Conservation (phyloP, 2,888 invertebrate genomes). For the Drosophila borborema region DNA sequence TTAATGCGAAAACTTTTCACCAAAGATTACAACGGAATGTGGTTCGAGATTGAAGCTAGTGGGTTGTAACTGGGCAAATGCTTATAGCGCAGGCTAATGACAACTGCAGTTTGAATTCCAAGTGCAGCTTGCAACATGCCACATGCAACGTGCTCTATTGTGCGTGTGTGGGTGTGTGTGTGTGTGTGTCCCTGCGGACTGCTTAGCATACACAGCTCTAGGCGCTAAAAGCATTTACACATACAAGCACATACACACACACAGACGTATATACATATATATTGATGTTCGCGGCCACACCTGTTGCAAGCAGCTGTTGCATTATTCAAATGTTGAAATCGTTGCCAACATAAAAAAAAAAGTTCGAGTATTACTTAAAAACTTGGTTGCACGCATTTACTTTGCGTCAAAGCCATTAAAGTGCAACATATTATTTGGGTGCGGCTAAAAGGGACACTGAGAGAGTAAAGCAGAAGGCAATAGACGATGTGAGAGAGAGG, state of each 20-base stretch:
- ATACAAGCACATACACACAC: constrained; percentile 10
- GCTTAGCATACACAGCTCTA: constrained; percentile 64
- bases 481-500: not conserved
- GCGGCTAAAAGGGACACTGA: no score
- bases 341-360: constrained; percentile 11
- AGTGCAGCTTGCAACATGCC: constrained; percentile 31
- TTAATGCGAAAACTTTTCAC: constrained; percentile 71
- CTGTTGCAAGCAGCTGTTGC: constrained; percentile 63
- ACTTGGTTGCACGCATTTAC: constrained; percentile 11
- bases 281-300: constrained; percentile 42
- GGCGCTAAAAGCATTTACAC: constrained; percentile 70
- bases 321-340: constrained; percentile 67
- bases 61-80: constrained; percentile 3
- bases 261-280: constrained; percentile 9
- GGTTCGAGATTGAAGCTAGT: constrained; percentile 36
- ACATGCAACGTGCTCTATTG: constrained; percentile 41
- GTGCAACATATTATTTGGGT: constrained; percentile 61
- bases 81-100: constrained; percentile 50
- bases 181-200: constrained; percentile 18
- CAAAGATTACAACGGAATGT: constrained; percentile 58
- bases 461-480: not conserved
- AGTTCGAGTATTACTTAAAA: constrained; percentile 22
- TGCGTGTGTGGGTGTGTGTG: constrained; percentile 18
- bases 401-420: constrained; percentile 48
- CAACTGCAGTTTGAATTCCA: constrained; percentile 50